Conservation (phyloP, 2,797 vertebrate species). For the Typhlichthys subterraneus region DNA sequence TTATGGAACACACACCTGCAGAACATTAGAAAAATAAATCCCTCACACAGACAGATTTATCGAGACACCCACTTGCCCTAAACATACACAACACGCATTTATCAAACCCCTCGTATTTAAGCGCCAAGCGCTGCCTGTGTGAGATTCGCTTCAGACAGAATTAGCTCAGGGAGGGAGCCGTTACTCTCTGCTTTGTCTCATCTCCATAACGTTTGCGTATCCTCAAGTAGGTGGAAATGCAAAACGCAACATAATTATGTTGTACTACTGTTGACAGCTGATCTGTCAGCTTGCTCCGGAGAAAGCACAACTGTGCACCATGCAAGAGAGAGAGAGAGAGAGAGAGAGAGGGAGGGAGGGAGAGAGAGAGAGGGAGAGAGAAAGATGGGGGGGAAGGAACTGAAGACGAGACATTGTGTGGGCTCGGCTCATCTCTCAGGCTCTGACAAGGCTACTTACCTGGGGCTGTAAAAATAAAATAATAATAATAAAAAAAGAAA, state of each 20-base stretch:
- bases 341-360: slow-evolving; percentile 4
- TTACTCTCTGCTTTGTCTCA: slow-evolving; percentile 57
- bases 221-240: slow-evolving; percentile 59
- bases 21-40: slow-evolving; percentile 24
- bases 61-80: slow-evolving; percentile 18
- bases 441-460: slow-evolving; percentile 65
- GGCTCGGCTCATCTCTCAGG: slow-evolving; percentile 64
- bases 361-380: background rate
- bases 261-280: slow-evolving; percentile 63
- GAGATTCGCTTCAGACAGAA: slow-evolving; percentile 57
- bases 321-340: slow-evolving; percentile 13
- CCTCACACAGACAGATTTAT: slow-evolving; percentile 29
- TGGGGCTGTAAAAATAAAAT: slow-evolving; percentile 51
- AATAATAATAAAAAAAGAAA: slow-evolving; percentile 42
- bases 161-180: slow-evolving; percentile 59
- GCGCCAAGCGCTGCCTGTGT: slow-evolving; percentile 36
- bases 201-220: slow-evolving; percentile 62
- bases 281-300: slow-evolving; percentile 64
- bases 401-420: slow-evolving; percentile 40
- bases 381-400: slow-evolving; percentile 19
- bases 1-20: slow-evolving; percentile 35
- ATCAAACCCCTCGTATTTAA: slow-evolving; percentile 43
- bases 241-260: slow-evolving; percentile 74
- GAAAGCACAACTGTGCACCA: slow-evolving; percentile 39
- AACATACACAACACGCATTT: slow-evolving; percentile 32